Evolutionary conservation across 2,888 invertebrate genomes (phyloP), one percentile per base, ranked within the genome.

Genomic region (Synanthedon formicaeformis): DNA sequence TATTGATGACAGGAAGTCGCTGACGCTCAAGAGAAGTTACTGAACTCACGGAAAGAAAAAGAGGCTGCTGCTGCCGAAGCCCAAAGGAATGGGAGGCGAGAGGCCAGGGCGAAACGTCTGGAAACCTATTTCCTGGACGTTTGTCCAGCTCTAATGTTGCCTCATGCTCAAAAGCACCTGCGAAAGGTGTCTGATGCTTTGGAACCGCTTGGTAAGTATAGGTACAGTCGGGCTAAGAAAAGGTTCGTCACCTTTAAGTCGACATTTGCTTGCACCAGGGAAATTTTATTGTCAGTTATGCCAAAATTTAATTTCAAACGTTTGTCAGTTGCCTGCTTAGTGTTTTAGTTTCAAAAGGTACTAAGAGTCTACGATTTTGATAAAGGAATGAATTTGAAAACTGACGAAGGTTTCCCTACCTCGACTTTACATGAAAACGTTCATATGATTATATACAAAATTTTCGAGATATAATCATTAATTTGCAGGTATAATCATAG

Each of bases 111-210:
- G 27, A 73, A 74, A 41, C 77, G 83, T 1, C 76, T 91, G n/a
- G 78, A 90, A 60, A 67, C 79, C 50, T 85, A 88, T 66, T 84
- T 90, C 61, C 66, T 67, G 0, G 88, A 89, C 58, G 68, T 83
- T 16, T 89, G 90, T 51, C 81, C 88, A 0, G 83, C 81, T 5
- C 66, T 91, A 12, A 60, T 90, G 58, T 74, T 89, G 71, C 90
- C 90, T 11, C 88, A 89, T 55, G 84, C 88, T 14, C 86, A 86
- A 66, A 87, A 86, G 54, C 67, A 81, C 54, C 57, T 87, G 40
- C 60, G 86, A 58, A 84, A 79, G 60, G 65, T 86, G 16, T 71
- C 79, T 0, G 87, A 87, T 14, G 73, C 75, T 0, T 60, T 87
- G 6, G 86, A 86, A 50, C 75, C 78, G 1, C 65, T 65, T 48